Evolutionary conservation across 2,113 vertebrate genomes (phyloP).

Genomic region (Crocuta crocuta): DNA sequence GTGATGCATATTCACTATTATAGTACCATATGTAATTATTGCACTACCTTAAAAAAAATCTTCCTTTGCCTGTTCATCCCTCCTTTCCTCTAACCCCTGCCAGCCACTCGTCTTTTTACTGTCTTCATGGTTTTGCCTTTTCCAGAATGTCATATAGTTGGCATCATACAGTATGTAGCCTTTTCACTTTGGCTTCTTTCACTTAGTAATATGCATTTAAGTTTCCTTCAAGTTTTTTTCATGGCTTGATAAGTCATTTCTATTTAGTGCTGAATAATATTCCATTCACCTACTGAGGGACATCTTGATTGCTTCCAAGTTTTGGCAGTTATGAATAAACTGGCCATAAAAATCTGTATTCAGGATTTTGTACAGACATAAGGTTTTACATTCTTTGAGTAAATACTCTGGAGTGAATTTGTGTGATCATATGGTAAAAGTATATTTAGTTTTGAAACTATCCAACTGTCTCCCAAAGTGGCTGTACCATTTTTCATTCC

Average conservation of each 20-base stretch:
- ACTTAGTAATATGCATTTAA: not conserved
- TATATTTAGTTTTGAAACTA: not conserved
- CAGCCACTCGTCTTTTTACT: not conserved
- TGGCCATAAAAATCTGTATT: not conserved
- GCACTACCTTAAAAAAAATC: not conserved
- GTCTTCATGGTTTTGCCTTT: not conserved
- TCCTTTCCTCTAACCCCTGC: not conserved
- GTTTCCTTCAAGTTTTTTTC: not conserved
- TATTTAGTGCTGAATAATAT: not conserved
- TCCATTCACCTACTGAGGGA: not conserved
- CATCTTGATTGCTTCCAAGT: not conserved
- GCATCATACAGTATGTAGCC: not conserved
- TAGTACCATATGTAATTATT: not conserved
- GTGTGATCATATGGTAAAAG: not conserved
- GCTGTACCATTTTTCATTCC: not conserved
- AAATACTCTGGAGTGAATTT: not conserved
- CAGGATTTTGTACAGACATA: not conserved
- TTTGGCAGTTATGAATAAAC: not conserved
- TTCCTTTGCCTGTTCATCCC: not conserved
- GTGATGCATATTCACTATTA: not conserved
- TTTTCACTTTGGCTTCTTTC: not conserved
- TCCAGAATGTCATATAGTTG: not conserved
- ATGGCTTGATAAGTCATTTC: not conserved
- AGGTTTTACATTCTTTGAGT: not conserved
- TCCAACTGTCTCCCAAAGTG: not conserved